Evolutionary conservation across 2,888 invertebrate species (phyloP), one percentile per base, ranked within the genome.

Genomic region (Troides oblongomaculatus): DNA sequence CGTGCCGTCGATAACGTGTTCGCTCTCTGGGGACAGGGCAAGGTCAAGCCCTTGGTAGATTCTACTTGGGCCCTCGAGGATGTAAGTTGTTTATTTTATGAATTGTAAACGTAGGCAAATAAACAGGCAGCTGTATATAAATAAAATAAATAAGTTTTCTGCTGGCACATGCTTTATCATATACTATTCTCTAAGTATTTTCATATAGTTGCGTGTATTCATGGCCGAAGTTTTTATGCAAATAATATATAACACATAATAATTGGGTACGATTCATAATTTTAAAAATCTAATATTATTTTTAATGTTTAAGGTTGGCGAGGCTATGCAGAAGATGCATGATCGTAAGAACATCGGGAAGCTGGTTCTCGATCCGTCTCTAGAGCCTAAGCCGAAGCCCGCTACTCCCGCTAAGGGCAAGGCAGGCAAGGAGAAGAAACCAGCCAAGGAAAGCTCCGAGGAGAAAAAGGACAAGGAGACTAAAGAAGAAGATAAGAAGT

Each of bases 291-390:
- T n/a, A 12, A 18, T 1, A 7, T n/a, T 53, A 4, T 53, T 53
- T 25, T 14, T 21, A 17, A 62, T 43, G 5, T 50, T 30, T 30
- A 3, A 96, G 96, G 96, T 97, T 21, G 95, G 95, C 39, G 97
- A 97, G 81, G 97, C 97, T 8, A 97, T 98, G 97, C 97, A 97
- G 88, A 97, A 97, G 88, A 96, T 98, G 95, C 97, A 97, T 88
- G 97, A 97, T 81, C 95, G 97, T 81, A 97, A 97, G 90, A 97
- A 98, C 89, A 95, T 97, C 79, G 98, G 98, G 69, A 97, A 97
- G 88, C 94, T 98, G 62, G 94, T 97, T 61, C 90, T 98, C 74
- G 97, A 97, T 83, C 97, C 97, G 36, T 95, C 95, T 59, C 84
- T 96, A 84, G 96, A 96, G 84, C 96, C 96, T 2, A 96, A 96